A percentile compares a stretch with the other conserved stretches of the same genome.
Conservation (phyloP, 2,797 vertebrate genomes). For the Thalassophryne amazonica region DNA sequence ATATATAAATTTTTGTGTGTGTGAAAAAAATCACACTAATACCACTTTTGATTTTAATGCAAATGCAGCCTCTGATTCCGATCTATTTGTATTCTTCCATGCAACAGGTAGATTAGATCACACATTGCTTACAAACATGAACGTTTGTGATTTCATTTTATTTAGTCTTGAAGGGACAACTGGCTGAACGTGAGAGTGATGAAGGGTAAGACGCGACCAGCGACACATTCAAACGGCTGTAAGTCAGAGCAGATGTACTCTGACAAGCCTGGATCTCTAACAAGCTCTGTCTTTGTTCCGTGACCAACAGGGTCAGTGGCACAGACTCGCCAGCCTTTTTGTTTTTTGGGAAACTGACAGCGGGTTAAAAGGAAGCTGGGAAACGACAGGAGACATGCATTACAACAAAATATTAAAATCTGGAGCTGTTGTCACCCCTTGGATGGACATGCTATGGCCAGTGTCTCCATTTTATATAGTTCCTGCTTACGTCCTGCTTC, state of each 20-base stretch:
- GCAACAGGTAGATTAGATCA: too few relatives aligned
- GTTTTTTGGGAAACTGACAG: slow-evolving; percentile 49
- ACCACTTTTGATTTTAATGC: too few relatives aligned
- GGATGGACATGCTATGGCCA: too few relatives aligned
- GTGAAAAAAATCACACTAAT: too few relatives aligned
- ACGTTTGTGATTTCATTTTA: too few relatives aligned
- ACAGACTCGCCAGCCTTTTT: slow-evolving; percentile 37
- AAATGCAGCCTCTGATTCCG: too few relatives aligned
- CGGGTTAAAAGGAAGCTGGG: slow-evolving; percentile 29
- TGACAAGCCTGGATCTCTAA: slow-evolving; percentile 30
- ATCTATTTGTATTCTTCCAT: too few relatives aligned
- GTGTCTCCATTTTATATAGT: too few relatives aligned
- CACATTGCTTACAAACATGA: too few relatives aligned
- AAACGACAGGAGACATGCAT: slow-evolving; percentile 24
- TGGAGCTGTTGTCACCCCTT: not conserved
- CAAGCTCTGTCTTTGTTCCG: slow-evolving; percentile 57
- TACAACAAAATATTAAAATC: slow-evolving; percentile 25
- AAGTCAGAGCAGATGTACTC: slow-evolving; percentile 18
- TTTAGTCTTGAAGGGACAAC: too few relatives aligned
- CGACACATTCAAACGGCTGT: slow-evolving; percentile 10
- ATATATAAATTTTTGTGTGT: too few relatives aligned
- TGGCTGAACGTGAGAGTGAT: not conserved
- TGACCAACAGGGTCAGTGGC: slow-evolving; percentile 41
- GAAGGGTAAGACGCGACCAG: not conserved
- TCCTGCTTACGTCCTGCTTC: not conserved